Evolutionary conservation across 2,113 vertebrate species (phyloP).

Genomic region (Oryctolagus cuniculus): DNA sequence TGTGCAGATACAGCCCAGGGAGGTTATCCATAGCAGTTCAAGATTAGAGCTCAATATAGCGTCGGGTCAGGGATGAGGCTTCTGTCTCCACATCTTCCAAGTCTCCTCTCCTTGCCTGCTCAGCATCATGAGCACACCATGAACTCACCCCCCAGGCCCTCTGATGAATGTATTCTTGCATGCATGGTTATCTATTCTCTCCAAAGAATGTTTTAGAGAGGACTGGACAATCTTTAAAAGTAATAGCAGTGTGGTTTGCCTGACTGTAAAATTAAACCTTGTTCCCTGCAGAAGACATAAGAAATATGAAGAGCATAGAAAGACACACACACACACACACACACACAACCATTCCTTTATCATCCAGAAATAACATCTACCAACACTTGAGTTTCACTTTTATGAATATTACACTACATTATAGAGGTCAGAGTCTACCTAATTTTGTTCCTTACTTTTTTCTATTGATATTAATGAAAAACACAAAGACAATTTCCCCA

Average conservation of each 20-base stretch:
- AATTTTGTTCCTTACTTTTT: slow-evolving; percentile 26
- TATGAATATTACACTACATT: slow-evolving; percentile 6
- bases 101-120: neutral
- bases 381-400: slow-evolving; percentile 56
- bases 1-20: neutral
- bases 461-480: slow-evolving; percentile 1
- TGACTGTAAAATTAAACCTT: slow-evolving; percentile 43
- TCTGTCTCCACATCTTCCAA: neutral
- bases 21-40: neutral
- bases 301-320: neutral
- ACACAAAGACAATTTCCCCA: neutral
- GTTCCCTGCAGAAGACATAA: slow-evolving; percentile 29
- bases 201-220: neutral
- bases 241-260: slow-evolving; percentile 22
- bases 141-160: neutral
- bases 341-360: neutral
- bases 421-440: slow-evolving; percentile 19
- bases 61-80: neutral
- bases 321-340: slow-evolving; percentile 26
- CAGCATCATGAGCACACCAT: neutral
- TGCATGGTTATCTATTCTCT: neutral
- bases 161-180: neutral
- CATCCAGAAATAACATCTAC: slow-evolving; percentile 44
- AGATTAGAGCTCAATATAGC: neutral
- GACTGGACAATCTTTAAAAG: neutral